Base-by-base conservation (phyloP, 2,113 vertebrate species). In the Mola mola region DNA sequence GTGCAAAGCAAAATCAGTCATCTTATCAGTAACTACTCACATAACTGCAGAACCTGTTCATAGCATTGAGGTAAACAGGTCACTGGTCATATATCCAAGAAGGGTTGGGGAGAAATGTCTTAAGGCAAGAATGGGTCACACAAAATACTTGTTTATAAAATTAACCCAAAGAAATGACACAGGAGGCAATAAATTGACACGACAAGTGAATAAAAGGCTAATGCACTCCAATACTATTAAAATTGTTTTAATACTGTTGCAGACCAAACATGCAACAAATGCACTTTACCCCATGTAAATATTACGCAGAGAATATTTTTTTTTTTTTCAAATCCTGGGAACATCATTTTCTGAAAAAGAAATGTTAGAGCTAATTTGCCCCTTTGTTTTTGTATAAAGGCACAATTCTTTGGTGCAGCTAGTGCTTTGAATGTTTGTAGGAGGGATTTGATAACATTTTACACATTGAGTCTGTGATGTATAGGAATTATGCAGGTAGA, bases 191-290 rank as follows among this genome's bases (percentile, higher is more conserved):
- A 99, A 99, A 98, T 98, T 95, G 96, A 99, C 95, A 99, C 97
- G 93, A 98, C 96, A 98, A 99, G 95, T 97, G 96, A 98, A 98
- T 95, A 98, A 99, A 98, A 99, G 96, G 95, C 96, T 98, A 98
- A 98, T 96, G 96, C 96, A 99, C 95, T 98, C 95, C 95, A 95
- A 98, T 97, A 98, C 96, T 90, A 97, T 95, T 98, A 94, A 98
- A 99, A 98, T 90, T 81, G 94, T 97, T 98, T 99, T 98, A 99
- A 98, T 99, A 95, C 95, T 98, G 97, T 99, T 99, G 97, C 97
- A 98, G 94, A 91, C 92, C 91, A 96, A 96, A 95, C 95, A 96
- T 98, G 97, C 97, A 99, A 99, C 96, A 98, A 97, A 96, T 93
- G 93, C 93, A 93, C 88, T 91, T 88, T 92, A 91, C 92, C 93